These are phyloP conservation scores for Nesoenas mayeri DNA, from an alignment of 2,113 vertebrate species.

Conservation along the genomic window DNA sequence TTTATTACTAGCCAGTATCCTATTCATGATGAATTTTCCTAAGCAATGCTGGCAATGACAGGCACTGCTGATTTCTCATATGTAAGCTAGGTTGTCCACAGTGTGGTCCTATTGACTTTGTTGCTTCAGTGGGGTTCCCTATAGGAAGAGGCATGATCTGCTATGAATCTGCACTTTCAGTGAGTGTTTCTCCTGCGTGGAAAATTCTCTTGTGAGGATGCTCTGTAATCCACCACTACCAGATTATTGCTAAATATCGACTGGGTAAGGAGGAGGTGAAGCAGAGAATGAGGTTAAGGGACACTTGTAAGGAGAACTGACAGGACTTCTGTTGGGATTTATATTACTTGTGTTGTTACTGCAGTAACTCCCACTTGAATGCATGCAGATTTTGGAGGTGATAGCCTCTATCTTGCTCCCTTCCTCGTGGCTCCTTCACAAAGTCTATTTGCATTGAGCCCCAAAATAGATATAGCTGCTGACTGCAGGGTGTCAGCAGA, in stretches of 20 bases:
- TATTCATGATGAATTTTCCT: neutral
- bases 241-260: conserved; percentile 4
- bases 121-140: neutral
- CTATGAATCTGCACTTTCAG: neutral
- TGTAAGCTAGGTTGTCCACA: neutral
- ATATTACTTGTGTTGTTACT: conserved; percentile 6
- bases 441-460: conserved; percentile 23
- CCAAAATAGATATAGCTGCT: conserved; percentile 11
- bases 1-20: neutral
- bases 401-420: conserved; percentile 59
- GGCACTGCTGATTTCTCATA: neutral
- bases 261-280: neutral
- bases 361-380: neutral
- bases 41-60: neutral
- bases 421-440: conserved; percentile 30
- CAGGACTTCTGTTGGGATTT: neutral
- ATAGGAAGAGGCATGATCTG: neutral
- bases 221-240: neutral
- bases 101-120: neutral
- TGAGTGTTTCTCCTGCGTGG: neutral
- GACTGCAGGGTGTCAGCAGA: neutral
- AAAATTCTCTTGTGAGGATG: neutral
- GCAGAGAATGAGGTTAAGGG: neutral
- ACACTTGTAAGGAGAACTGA: neutral
- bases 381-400: conserved; percentile 21